Base-by-base conservation (phyloP, 37 sponge, comb jelly and placozoan genomes). In the Tethya wilhelma region DNA sequence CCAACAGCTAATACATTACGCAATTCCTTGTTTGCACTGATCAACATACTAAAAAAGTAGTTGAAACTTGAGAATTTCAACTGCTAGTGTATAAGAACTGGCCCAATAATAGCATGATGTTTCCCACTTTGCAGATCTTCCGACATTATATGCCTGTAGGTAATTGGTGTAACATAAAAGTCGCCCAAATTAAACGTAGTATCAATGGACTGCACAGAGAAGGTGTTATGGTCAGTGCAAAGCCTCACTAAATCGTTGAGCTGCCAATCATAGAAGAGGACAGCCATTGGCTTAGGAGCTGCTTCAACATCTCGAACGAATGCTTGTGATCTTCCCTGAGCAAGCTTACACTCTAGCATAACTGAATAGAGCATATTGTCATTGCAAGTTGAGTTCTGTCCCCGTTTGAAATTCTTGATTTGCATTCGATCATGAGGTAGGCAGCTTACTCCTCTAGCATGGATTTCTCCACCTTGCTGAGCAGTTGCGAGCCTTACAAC, bases 121-220 rank as follows among this genome's bases (percentile, higher is more conserved):
- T 76, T 84, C 39, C 70, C 69, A 38, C 56, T 69, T 43, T 55
- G 28, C 6, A 25, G 11, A 46, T 69, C 77, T n/a, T 23, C 62
- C 4, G 73, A 66, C 75, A 82, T 73, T 2, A 73, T 30, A 70
- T 73, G 84, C 38, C 38, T 26, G 32, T 83, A 83, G 26, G 75
- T 83, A 0, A 41, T 64, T 0, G 84, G 84, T 3, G 76, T 83
- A 20, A 83, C 84, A 74, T 67, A 83, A 46, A 83, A 74, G 4
- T 83, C 75, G 12, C 79, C 79, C 30, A 83, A 44, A 57, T 83
- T 83, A 62, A 64, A 83, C 34, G 84, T 83, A 0, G 84, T 83
- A 65, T 83, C 84, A 11, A 64, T 76, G 4, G 41, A 45, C 2
- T 74, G 56, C 29, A 83, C 69, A 65, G 68, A 37, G 31, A 83